Evolutionary conservation across 53 echinoderm and acorn worm genomes (phyloP).

Genomic region (Mesocentrotus franciscanus): DNA sequence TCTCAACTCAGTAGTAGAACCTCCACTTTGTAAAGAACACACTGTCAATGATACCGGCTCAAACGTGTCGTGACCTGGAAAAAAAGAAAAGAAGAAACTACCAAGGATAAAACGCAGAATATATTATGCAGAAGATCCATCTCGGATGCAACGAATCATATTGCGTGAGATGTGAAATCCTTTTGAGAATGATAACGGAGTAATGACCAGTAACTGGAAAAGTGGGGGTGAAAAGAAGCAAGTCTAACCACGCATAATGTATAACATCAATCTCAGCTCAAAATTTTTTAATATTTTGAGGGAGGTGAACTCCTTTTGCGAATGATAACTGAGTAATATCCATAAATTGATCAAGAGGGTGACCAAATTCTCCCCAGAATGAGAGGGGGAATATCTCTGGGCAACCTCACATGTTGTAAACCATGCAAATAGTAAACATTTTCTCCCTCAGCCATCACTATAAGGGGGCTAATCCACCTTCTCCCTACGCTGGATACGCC

Average conservation of each 20-base stretch:
- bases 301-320: background rate
- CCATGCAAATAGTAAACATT: background rate
- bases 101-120: background rate
- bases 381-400: background rate
- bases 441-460: background rate
- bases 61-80: slow-evolving; percentile 87
- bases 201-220: no score
- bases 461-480: background rate
- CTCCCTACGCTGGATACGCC: background rate
- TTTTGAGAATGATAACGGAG: background rate
- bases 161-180: background rate
- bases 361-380: background rate
- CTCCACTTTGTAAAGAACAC: slow-evolving; percentile 66
- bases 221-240: no score
- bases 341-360: background rate
- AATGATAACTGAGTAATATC: background rate
- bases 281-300: background rate
- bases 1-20: slow-evolving; percentile 37
- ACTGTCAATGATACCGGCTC: slow-evolving; percentile 82
- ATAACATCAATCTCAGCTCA: no score
- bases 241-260: no score
- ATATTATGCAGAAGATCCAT: background rate
- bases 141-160: background rate
- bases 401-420: background rate
- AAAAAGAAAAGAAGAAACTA: background rate